Conservation (phyloP, 2,113 vertebrate species). For the Xiphophorus hellerii region DNA sequence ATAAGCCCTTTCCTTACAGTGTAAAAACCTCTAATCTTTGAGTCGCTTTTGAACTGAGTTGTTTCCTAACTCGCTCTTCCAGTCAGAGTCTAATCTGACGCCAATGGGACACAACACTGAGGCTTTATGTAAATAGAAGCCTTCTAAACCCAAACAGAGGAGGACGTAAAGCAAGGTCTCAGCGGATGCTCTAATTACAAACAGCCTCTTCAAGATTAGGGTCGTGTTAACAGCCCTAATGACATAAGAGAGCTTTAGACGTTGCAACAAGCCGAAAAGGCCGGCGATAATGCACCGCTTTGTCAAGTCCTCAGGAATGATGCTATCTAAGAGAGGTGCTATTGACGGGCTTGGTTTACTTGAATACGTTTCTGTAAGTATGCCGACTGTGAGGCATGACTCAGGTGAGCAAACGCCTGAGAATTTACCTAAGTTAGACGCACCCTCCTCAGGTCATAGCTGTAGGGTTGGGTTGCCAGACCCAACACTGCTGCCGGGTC, state of each 20-base stretch:
- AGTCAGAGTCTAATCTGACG: conserved; percentile 46
- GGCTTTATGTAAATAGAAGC: conserved; percentile 60
- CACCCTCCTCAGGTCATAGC: neutral
- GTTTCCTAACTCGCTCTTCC: conserved; percentile 29
- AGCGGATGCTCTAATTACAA: conserved; percentile 15
- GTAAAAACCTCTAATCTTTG: neutral
- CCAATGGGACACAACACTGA: conserved; percentile 43
- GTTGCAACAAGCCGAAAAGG: neutral
- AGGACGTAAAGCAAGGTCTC: conserved; percentile 36
- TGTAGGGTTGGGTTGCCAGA: neutral
- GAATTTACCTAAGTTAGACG: conserved; percentile 9
- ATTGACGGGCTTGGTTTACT: conserved; percentile 38
- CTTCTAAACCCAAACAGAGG: conserved; percentile 59
- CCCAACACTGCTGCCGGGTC: too few relatives aligned
- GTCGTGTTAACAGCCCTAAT: neutral
- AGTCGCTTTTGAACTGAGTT: conserved; percentile 10
- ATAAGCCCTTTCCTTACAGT: neutral
- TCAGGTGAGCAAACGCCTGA: conserved; percentile 66
- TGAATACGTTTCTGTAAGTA: conserved; percentile 23
- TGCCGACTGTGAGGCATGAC: conserved; percentile 22
- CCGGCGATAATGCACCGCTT: neutral
- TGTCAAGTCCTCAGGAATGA: neutral
- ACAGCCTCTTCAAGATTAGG: conserved; percentile 13
- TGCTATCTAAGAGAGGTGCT: conserved; percentile 28
- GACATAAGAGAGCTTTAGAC: neutral